Conservation (phyloP, 92 coral and sea anemone genomes). For the Palythoa grandiflora region DNA sequence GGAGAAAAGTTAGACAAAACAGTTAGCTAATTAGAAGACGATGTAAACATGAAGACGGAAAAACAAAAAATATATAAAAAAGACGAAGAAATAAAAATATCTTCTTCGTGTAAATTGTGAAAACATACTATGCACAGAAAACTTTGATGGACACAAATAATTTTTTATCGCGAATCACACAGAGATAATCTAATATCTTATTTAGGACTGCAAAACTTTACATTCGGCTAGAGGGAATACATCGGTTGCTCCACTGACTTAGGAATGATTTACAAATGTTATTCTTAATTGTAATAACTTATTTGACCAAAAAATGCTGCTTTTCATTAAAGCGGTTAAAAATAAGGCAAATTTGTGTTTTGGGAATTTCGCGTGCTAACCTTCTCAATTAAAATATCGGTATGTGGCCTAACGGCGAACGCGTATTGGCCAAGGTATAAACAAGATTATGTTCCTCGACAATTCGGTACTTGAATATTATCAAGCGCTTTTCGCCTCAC, state of each 20-base stretch:
- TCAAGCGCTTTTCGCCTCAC: too few species aligned
- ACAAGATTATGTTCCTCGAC: neutral
- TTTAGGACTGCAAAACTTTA: neutral
- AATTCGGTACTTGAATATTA: neutral
- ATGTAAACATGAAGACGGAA: too few species aligned
- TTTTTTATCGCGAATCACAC: neutral
- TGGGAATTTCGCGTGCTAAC: neutral
- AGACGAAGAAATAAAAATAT: too few species aligned
- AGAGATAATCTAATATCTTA: too few species aligned
- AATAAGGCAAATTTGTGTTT: neutral
- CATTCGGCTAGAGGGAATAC: neutral
- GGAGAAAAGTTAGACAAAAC: too few species aligned
- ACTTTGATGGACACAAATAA: neutral
- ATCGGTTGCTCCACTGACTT: neutral
- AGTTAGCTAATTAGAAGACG: too few species aligned
- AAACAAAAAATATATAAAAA: too few species aligned
- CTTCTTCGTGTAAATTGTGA: too few species aligned
- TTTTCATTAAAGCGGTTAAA: conserved; percentile 4
- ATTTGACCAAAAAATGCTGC: neutral
- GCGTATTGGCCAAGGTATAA: conserved; percentile 6
- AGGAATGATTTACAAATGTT: neutral
- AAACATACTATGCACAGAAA: neutral
- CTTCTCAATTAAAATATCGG: neutral
- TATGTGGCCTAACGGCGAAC: conserved; percentile 5
- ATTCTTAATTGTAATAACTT: neutral